Conservation (phyloP, 2,113 vertebrate species). For the Bubo scandiacus region DNA sequence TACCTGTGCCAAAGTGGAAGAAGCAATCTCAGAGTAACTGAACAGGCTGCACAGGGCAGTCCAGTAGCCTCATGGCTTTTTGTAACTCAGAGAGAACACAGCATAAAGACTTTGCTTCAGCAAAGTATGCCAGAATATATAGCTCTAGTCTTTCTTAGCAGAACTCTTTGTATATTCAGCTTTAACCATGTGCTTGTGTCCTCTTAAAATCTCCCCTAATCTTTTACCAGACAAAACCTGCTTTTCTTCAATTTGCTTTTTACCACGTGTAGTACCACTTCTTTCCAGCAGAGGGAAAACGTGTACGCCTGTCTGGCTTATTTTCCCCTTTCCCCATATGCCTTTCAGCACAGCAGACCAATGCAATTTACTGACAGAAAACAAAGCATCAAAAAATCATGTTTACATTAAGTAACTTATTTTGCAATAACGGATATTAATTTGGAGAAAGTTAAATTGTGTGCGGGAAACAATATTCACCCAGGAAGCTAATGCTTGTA, state of each 20-base stretch:
- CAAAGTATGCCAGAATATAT: neutral
- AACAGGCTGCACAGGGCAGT: neutral
- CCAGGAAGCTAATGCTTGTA: neutral
- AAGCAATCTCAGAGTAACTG: neutral
- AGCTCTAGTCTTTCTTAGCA: neutral
- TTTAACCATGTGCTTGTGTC: neutral
- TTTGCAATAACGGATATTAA: neutral
- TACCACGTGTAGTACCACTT: neutral
- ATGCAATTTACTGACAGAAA: neutral
- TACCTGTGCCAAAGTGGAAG: neutral
- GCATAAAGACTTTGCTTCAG: neutral
- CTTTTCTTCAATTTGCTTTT: neutral
- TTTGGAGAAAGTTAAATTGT: neutral
- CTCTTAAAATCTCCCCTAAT: neutral
- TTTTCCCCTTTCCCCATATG: neutral
- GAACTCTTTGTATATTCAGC: neutral
- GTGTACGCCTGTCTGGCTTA: fast-evolving
- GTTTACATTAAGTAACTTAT: neutral
- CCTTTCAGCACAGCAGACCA: neutral
- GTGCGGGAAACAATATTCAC: neutral
- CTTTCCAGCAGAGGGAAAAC: conserved; percentile 22
- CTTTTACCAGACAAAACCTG: neutral
- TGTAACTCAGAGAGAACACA: neutral
- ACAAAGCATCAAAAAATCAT: neutral
- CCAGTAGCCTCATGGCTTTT: fast-evolving